A percentile compares a stretch with the other conserved stretches of the same genome.
phyloP scores from a whole-genome alignment of 2,888 invertebrate species.

The Brachyptera risi region DNA sequence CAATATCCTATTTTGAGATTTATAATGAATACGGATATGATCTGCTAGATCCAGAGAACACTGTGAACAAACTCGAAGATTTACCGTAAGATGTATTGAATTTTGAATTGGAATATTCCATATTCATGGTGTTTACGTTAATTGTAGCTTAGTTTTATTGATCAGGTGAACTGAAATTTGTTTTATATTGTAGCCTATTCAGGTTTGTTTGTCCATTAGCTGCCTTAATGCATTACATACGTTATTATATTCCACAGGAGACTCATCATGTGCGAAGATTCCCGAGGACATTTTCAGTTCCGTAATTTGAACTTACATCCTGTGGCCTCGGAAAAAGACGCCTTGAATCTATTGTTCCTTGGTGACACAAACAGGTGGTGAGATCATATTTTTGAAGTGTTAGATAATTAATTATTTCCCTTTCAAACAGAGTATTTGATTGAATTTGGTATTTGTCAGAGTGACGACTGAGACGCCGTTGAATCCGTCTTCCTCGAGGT shows the following conservation, averaged over 20 bases:
- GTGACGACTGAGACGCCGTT: constrained; percentile 52
- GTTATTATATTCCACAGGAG: too few species aligned
- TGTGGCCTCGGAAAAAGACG: constrained; percentile 49
- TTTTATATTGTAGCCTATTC: too few species aligned
- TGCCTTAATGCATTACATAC: too few species aligned
- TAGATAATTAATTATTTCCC: not conserved
- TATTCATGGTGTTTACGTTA: too few species aligned
- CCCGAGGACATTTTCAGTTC: constrained; percentile 46
- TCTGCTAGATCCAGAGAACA: constrained; percentile 44
- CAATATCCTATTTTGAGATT: constrained; percentile 53
- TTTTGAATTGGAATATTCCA: too few species aligned
- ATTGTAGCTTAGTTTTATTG: too few species aligned
- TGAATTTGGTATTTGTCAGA: constrained; percentile 38
- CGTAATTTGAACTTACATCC: constrained; percentile 49
- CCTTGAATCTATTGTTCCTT: constrained; percentile 48
- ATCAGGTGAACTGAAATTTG: too few species aligned
- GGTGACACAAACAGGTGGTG: constrained; percentile 51
- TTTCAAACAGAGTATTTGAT: not conserved
- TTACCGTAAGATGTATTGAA: constrained; percentile 51
- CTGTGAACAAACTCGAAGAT: constrained; percentile 47
- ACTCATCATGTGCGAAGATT: constrained; percentile 48
- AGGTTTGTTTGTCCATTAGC: too few species aligned
- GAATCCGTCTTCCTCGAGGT: constrained; percentile 52
- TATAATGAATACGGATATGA: constrained; percentile 55
- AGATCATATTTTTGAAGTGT: not conserved